phyloP scores from a whole-genome alignment of 2,113 vertebrate genomes.

The Maccullochella peelii region DNA sequence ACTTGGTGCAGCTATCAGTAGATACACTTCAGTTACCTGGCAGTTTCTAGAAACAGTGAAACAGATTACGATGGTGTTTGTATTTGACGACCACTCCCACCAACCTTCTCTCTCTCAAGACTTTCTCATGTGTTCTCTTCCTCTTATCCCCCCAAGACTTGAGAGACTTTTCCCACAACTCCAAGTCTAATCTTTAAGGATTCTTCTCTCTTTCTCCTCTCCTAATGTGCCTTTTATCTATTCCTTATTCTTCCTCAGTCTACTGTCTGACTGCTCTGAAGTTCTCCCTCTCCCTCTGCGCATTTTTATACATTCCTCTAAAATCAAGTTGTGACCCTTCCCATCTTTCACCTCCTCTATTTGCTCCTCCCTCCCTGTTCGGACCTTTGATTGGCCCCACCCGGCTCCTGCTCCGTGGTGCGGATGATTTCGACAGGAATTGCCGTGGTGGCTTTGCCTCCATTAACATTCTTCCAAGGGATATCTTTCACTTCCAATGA shows the following conservation, averaged over 20 bases:
- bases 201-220: slow-evolving; percentile 22
- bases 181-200: slow-evolving; percentile 41
- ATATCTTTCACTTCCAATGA: slow-evolving; percentile 77
- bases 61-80: neutral
- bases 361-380: slow-evolving; percentile 21
- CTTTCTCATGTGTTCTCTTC: slow-evolving; percentile 10
- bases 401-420: slow-evolving; percentile 41
- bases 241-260: slow-evolving; percentile 7
- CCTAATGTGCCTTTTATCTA: slow-evolving; percentile 40
- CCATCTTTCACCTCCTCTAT: neutral
- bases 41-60: slow-evolving; percentile 22
- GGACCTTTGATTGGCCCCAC: slow-evolving; percentile 31
- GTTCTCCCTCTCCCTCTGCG: slow-evolving; percentile 6
- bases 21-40: slow-evolving; percentile 5
- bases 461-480: slow-evolving; percentile 80
- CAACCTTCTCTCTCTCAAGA: neutral
- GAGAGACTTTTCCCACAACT: slow-evolving; percentile 39
- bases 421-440: slow-evolving; percentile 55
- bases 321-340: slow-evolving; percentile 10
- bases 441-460: slow-evolving; percentile 51
- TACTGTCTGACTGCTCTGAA: neutral
- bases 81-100: neutral
- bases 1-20: neutral
- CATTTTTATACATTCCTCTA: slow-evolving; percentile 2
- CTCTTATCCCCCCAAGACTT: slow-evolving; percentile 30